A percentile compares a stretch with the other conserved stretches of the same genome.
phyloP scores from a whole-genome alignment of 2,888 invertebrate species.

The Lepidocyrtinus sp. region DNA sequence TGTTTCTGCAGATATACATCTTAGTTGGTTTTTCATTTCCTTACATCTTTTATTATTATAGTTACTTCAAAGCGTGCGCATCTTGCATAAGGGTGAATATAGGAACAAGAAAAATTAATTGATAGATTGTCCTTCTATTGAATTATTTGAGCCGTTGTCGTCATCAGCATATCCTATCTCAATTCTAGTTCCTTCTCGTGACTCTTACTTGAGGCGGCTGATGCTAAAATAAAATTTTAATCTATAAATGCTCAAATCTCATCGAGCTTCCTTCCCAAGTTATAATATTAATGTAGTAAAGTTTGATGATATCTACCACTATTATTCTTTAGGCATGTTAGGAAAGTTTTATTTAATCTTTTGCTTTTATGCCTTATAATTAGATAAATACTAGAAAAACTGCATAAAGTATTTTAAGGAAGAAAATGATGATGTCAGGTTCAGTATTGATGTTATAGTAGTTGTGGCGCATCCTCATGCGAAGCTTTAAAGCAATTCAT shows the following conservation, averaged over 20 bases:
- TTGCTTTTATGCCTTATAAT: no score
- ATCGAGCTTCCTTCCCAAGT: neutral
- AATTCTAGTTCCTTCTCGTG: neutral
- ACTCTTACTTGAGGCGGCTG: neutral
- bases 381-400: neutral
- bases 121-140: constrained; percentile 23
- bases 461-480: neutral
- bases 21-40: no score
- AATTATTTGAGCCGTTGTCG: neutral
- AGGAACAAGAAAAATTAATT: constrained; percentile 14
- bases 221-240: neutral
- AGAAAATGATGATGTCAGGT: neutral
- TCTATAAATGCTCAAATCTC: neutral
- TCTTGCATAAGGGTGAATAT: neutral
- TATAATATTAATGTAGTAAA: neutral
- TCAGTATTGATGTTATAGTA: no score
- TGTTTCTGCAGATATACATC: no score
- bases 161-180: constrained; percentile 1
- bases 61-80: no score
- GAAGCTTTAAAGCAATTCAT: neutral
- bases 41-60: no score
- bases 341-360: no score
- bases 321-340: no score
- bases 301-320: constrained; percentile 5
- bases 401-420: no score